Evolutionary conservation across 1,140 invertebrate genomes (phyloP).

Genomic region (Anagrus nilaparvatae): DNA sequence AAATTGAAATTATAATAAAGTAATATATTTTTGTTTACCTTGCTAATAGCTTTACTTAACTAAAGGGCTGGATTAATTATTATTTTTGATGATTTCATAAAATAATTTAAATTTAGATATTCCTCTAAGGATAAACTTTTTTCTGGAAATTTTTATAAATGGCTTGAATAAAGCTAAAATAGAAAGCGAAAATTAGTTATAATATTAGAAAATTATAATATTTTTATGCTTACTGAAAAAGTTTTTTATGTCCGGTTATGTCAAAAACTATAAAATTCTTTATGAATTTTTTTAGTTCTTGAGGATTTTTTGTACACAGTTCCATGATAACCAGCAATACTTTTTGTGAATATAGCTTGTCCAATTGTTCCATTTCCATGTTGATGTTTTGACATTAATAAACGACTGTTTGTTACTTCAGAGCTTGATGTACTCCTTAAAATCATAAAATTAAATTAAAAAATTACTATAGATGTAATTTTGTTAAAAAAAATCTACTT

Average conservation of each 20-base stretch:
- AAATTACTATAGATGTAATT: no score
- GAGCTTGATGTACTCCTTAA: no score
- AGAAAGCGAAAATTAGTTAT: slow-evolving; percentile 14
- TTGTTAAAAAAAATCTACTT: no score
- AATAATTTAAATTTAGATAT: slow-evolving; percentile 39
- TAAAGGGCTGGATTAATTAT: slow-evolving; percentile 73
- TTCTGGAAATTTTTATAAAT: slow-evolving; percentile 63
- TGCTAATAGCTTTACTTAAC: slow-evolving; percentile 81
- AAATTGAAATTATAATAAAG: neutral
- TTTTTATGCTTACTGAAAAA: slow-evolving; percentile 58
- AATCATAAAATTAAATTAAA: no score
- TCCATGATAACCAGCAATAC: slow-evolving; percentile 57
- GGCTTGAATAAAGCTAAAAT: slow-evolving; percentile 64
- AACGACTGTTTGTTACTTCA: no score
- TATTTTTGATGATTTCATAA: slow-evolving; percentile 35
- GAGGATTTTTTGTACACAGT: slow-evolving; percentile 17
- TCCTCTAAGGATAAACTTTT: slow-evolving; percentile 32
- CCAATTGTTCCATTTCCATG: neutral
- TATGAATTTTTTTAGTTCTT: slow-evolving; percentile 48
- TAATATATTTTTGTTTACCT: slow-evolving; percentile 44
- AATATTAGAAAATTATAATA: neutral
- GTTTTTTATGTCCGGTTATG: slow-evolving; percentile 70
- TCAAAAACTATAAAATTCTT: slow-evolving; percentile 60
- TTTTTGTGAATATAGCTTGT: slow-evolving; percentile 55
- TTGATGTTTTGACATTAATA: neutral